These are phyloP conservation scores for Rhamnusium bicolor DNA, from an alignment of 2,888 invertebrate genomes.

Conservation along the genomic window DNA sequence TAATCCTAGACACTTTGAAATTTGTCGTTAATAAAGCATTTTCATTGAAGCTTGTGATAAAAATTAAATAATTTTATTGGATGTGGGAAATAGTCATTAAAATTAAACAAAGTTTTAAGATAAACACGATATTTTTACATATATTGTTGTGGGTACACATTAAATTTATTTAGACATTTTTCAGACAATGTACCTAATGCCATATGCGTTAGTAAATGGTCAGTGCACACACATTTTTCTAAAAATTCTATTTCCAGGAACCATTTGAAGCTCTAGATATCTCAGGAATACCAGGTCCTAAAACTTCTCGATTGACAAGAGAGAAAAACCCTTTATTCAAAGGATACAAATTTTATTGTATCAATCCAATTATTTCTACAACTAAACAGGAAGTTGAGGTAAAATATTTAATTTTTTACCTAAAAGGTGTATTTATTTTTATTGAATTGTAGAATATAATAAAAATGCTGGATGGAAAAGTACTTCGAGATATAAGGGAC, in stretches of 20 bases:
- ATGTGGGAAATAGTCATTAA: too few relatives aligned
- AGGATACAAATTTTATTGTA: slow-evolving; percentile 73
- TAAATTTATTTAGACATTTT: too few relatives aligned
- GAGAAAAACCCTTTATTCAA: slow-evolving; percentile 69
- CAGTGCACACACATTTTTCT: too few relatives aligned
- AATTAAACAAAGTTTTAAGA: too few relatives aligned
- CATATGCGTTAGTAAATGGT: too few relatives aligned
- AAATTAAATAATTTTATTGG: too few relatives aligned
- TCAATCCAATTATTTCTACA: slow-evolving; percentile 70
- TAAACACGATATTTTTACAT: too few relatives aligned
- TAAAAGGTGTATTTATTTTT: background rate
- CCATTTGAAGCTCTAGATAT: slow-evolving; percentile 74
- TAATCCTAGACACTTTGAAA: too few relatives aligned
- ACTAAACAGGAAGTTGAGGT: slow-evolving; percentile 64
- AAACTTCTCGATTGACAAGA: slow-evolving; percentile 70
- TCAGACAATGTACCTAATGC: background rate
- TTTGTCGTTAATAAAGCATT: too few relatives aligned
- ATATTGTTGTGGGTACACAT: too few relatives aligned
- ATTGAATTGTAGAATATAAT: slow-evolving; percentile 58
- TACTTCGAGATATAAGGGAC: slow-evolving; percentile 53
- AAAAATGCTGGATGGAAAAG: slow-evolving; percentile 60
- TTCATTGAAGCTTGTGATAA: too few relatives aligned
- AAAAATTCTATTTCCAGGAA: slow-evolving; percentile 65
- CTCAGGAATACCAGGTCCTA: slow-evolving; percentile 73
- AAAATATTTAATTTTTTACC: background rate